These are phyloP conservation scores for Silurus aristotelis DNA, from an alignment of 2,797 vertebrate genomes.

Conservation along the genomic window DNA sequence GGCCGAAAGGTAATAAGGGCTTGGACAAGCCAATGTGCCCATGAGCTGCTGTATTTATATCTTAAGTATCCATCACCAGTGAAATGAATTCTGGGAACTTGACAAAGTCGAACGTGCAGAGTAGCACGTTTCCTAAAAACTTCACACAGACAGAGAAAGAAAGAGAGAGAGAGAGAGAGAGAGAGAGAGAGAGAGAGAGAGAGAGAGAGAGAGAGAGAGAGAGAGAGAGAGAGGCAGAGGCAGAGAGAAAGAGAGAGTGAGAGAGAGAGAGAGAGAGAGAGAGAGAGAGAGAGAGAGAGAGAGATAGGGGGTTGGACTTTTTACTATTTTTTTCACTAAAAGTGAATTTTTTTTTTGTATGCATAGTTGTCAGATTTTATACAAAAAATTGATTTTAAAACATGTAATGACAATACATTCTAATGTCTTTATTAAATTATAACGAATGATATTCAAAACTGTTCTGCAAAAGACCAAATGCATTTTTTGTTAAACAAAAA, in stretches of 20 bases:
- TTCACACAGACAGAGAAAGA: conserved; percentile 7
- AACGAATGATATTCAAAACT: background rate
- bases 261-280: background rate
- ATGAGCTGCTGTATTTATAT: conserved; percentile 59
- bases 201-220: background rate
- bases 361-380: background rate
- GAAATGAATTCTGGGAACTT: conserved; percentile 47
- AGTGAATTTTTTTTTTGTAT: too few species aligned
- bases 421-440: background rate
- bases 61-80: conserved; percentile 45
- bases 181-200: background rate
- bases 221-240: background rate
- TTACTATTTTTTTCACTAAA: background rate
- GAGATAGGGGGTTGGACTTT: background rate
- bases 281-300: background rate
- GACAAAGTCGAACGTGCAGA: conserved; percentile 48
- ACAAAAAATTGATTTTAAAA: background rate
- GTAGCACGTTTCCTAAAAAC: conserved; percentile 41
- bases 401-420: background rate
- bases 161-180: background rate
- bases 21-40: conserved; percentile 50
- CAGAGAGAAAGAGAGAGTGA: background rate
- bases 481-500: background rate
- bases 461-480: background rate
- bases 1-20: conserved; percentile 55